A percentile compares a stretch with the other conserved stretches of the same genome.
phyloP scores from a whole-genome alignment of 2,113 vertebrate genomes.

The Oncorhynchus keta region DNA sequence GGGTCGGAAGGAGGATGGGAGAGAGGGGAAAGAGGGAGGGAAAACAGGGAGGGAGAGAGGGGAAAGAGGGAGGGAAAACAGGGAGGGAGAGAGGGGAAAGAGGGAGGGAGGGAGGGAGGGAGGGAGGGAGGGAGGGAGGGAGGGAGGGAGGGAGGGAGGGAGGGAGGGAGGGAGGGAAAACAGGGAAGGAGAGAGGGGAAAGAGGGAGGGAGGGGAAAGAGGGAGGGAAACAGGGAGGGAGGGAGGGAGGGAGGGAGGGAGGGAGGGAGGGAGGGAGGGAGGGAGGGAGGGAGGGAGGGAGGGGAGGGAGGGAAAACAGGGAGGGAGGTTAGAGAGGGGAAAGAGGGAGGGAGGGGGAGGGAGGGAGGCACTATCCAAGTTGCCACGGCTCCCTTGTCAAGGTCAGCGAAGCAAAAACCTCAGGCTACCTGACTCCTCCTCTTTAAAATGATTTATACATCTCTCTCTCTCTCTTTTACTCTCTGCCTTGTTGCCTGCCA shows the following conservation, averaged over 20 bases:
- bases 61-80: slow-evolving; percentile 6
- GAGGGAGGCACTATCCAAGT: slow-evolving; percentile 40
- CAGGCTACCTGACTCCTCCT: slow-evolving; percentile 44
- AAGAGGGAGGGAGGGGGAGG: background rate
- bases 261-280: slow-evolving; percentile 39
- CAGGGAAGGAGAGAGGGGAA: slow-evolving; percentile 28
- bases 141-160: background rate
- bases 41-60: too few species aligned
- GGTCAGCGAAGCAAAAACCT: slow-evolving; percentile 65
- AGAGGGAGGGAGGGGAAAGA: slow-evolving; percentile 37
- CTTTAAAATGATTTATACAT: too few species aligned
- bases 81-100: slow-evolving; percentile 40
- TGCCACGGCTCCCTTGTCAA: slow-evolving; percentile 64
- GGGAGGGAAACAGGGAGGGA: too few species aligned
- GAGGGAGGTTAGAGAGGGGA: too few species aligned
- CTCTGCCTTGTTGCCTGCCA: slow-evolving; percentile 12
- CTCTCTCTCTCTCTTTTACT: too few species aligned
- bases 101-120: slow-evolving; percentile 19
- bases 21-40: slow-evolving; percentile 37
- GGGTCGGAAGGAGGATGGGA: background rate
- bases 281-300: background rate
- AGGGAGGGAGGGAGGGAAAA: too few species aligned
- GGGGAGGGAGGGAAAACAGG: background rate
- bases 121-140: background rate
- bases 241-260: slow-evolving; percentile 11